Conservation (phyloP, 2,797 vertebrate species). For the Spizella passerina region DNA sequence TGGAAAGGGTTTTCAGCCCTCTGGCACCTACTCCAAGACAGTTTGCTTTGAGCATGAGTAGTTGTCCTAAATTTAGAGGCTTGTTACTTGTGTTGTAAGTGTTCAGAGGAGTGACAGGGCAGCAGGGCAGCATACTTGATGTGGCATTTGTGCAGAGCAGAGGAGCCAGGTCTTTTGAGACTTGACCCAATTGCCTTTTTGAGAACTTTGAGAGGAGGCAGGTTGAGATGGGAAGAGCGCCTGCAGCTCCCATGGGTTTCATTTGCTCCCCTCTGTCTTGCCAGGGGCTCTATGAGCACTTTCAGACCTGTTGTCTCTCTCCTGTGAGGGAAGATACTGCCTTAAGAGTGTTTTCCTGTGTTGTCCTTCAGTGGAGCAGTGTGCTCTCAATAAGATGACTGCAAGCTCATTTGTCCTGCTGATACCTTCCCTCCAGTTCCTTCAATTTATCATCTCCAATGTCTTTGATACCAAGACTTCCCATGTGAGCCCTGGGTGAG, state of each 20-base stretch:
- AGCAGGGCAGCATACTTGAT: not conserved
- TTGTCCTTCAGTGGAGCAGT: not conserved
- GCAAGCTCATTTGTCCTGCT: not conserved
- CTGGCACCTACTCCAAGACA: not conserved
- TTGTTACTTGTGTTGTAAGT: not conserved
- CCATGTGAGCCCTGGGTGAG: not conserved
- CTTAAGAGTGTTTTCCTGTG: not conserved
- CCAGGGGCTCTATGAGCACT: not conserved
- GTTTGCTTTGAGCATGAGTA: not conserved
- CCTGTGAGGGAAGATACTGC: not conserved
- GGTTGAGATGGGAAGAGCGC: not conserved
- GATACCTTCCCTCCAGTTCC: not conserved
- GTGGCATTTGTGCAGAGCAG: not conserved
- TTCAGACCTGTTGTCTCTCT: not conserved
- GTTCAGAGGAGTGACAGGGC: not conserved
- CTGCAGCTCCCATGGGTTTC: not conserved
- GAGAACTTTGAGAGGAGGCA: not conserved
- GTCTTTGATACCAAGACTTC: not conserved
- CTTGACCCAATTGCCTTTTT: not conserved
- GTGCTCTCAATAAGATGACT: not conserved
- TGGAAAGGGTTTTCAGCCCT: not conserved
- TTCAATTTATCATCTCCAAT: not conserved
- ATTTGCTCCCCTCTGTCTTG: not conserved
- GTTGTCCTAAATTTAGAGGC: not conserved
- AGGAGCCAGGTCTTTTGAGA: not conserved